phyloP scores from a whole-genome alignment of 1,140 invertebrate genomes.

The Drosophila kikkawai region DNA sequence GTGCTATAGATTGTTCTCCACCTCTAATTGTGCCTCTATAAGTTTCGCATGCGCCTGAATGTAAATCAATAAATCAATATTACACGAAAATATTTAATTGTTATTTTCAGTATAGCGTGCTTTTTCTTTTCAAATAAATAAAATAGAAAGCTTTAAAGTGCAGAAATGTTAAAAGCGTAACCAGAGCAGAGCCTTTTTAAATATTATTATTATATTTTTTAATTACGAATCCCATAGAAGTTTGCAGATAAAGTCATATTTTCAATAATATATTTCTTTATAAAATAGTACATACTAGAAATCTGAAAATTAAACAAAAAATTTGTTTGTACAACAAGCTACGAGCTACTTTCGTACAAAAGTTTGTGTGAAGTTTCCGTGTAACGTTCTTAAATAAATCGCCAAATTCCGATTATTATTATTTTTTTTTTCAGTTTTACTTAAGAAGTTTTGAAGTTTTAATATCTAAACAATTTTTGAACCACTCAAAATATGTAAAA shows the following conservation, averaged over 20 bases:
- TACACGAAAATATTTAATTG: conserved; percentile 1
- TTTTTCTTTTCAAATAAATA: not conserved
- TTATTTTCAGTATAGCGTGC: not conserved
- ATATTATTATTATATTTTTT: not conserved
- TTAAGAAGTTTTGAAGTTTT: not conserved
- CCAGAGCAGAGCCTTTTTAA: not conserved
- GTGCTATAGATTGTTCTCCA: too few species aligned
- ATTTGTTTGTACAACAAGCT: not conserved
- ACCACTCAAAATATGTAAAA: conserved; percentile 1
- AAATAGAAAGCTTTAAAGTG: not conserved
- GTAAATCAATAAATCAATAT: conserved; percentile 18
- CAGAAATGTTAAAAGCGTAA: not conserved
- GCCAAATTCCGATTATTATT: not conserved
- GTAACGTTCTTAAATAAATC: not conserved
- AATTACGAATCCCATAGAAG: not conserved
- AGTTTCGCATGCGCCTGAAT: conserved; percentile 15
- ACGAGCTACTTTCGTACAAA: not conserved
- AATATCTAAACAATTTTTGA: not conserved
- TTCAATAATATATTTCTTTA: not conserved
- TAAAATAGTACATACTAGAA: not conserved
- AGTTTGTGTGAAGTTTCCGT: not conserved
- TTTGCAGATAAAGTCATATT: not conserved
- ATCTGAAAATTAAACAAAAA: not conserved
- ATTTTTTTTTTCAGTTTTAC: not conserved
- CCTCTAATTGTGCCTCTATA: conserved; percentile 2